Base-by-base conservation (phyloP, 2,113 vertebrate species). In the Prietella phreatophila region DNA sequence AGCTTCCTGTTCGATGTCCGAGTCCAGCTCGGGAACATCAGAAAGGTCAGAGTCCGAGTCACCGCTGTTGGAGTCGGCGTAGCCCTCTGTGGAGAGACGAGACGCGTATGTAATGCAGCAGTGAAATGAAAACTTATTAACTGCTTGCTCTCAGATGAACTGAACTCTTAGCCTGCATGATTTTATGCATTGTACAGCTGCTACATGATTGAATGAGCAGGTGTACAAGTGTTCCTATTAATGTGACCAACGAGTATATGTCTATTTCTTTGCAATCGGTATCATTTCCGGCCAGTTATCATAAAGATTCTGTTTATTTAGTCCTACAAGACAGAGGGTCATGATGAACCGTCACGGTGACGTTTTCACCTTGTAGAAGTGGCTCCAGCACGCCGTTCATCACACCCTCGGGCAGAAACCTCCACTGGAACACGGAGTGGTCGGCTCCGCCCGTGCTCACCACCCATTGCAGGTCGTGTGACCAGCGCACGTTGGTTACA, bases 1-100 rank as follows among this genome's bases (percentile, higher is more conserved):
- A 90, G 97, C 96, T 94, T 99, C 98, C 91, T 99, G 98, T 88
- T 99, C 98, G n/a, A 99, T 98, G 93, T 99, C 98, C 0, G 98
- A 99, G 92, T 99, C 98, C 87, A 99, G 88, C 83, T 99, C 98
- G 0, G 97, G 97, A 90, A 99, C 96, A 0, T 99, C 98, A 0
- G 98, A 99, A 84, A 99, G 92, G 86, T 99, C 98, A 0, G 98
- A 99, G 93, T 99, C 98, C 0, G 98, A 99, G 92, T 99, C 98
- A 58, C 98, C 98, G 15, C 98, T 99, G 93, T 97, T 97, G 15
- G 98, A 99, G 93, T 99, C 97, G 0, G 96, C 93, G 6, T 96
- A 96, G 0, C 97, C 96, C 83, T 99, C 98, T 98, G 93, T 78
- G 90, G 82, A 91, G 22, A 84, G 56, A 86, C n/a, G 1, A 79